Percentiles rank a stretch among this genome's conserved stretches.
These are phyloP conservation scores for Tipula helvola DNA, from an alignment of 2,888 invertebrate species.

Conservation along the genomic window DNA sequence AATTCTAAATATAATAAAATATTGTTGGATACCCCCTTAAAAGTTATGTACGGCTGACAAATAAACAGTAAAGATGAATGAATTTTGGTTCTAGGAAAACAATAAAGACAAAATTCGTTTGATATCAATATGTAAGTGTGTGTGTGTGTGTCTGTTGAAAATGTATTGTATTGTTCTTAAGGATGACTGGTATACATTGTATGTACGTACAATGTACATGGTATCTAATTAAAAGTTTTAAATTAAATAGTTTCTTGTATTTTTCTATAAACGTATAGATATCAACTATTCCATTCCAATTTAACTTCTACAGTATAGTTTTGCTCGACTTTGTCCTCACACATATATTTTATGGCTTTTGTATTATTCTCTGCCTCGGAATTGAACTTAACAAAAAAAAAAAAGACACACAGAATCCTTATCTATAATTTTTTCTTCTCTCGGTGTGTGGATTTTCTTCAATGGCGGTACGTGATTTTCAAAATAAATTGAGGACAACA, in stretches of 20 bases:
- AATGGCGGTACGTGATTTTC: not conserved
- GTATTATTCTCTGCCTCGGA: not conserved
- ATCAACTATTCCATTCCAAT: not conserved
- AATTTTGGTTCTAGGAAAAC: not conserved
- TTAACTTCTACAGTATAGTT: not conserved
- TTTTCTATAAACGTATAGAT: not conserved
- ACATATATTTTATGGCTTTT: not conserved
- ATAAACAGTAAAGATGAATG: too few relatives aligned
- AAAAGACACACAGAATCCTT: not conserved
- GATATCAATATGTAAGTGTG: not conserved
- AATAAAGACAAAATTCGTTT: not conserved
- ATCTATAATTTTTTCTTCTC: not conserved
- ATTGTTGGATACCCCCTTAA: too few relatives aligned
- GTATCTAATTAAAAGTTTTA: not conserved
- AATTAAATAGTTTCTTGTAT: not conserved
- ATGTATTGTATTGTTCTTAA: not conserved
- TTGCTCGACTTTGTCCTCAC: not conserved
- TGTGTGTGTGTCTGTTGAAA: not conserved
- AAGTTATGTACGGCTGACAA: too few relatives aligned
- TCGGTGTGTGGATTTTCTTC: not conserved
- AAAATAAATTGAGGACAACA: not conserved
- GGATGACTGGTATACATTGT: not conserved
- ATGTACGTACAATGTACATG: not conserved
- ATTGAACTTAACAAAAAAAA: not conserved
- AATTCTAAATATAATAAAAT: too few relatives aligned